Evolutionary conservation across 2,797 vertebrate genomes (phyloP).

Genomic region (Eospalax fontanierii): DNA sequence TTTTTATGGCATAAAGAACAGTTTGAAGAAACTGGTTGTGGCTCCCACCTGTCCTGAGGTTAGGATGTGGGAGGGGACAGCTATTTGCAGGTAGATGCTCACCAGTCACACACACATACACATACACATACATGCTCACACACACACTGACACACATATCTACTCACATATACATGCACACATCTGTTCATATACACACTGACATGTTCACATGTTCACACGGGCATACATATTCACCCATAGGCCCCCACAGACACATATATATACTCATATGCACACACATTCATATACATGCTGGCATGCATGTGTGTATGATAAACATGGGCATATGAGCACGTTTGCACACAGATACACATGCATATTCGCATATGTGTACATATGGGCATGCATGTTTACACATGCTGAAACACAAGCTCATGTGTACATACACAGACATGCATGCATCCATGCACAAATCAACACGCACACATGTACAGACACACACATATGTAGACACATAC

Average conservation of each 20-base stretch:
- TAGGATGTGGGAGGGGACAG: neutral
- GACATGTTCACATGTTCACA: neutral
- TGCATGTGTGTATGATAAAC: no score
- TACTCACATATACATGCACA: neutral
- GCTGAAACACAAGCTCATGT: no score
- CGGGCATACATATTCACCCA: neutral
- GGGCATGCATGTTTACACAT: no score
- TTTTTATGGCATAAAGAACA: neutral
- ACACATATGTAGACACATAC: no score
- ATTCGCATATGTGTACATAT: no score
- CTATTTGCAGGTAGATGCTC: neutral
- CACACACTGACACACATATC: neutral
- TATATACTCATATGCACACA: no score
- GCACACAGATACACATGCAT: neutral
- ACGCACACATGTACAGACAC: no score
- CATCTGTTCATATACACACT: neutral
- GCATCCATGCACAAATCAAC: no score
- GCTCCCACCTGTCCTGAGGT: neutral
- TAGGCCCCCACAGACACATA: neutral
- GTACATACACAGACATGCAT: no score
- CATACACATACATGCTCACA: no score
- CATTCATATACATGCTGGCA: no score
- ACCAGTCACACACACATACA: neutral
- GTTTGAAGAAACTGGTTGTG: neutral
- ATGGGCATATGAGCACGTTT: neutral